phyloP scores from a whole-genome alignment of 2,888 invertebrate species.

The Lithophane ornitopus region DNA sequence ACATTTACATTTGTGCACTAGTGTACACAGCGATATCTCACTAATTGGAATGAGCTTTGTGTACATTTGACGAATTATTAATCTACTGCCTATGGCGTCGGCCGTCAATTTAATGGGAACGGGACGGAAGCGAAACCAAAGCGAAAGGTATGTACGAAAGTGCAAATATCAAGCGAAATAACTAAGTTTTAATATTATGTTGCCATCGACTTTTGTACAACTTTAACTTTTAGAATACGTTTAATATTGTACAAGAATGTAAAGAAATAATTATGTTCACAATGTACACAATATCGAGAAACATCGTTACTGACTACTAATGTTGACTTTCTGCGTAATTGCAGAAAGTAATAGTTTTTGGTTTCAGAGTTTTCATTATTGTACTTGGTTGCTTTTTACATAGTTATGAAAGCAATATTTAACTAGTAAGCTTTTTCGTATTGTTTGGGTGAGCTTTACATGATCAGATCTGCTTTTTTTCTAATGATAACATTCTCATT shows the following conservation, averaged over 20 bases:
- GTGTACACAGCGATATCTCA: conserved; percentile 18
- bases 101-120: background rate
- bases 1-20: background rate
- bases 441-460: background rate
- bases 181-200: background rate
- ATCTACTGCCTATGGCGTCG: conserved; percentile 17
- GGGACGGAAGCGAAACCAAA: background rate
- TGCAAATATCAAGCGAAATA: background rate
- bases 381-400: background rate
- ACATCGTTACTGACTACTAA: background rate
- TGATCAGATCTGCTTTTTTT: background rate
- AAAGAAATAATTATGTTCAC: background rate
- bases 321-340: too few relatives aligned
- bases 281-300: background rate
- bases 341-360: background rate
- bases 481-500: background rate
- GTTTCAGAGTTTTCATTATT: background rate
- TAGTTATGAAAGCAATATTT: background rate
- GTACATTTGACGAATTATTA: conserved; percentile 51
- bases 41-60: conserved; percentile 57
- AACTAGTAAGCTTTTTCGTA: background rate
- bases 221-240: background rate
- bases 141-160: background rate
- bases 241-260: background rate
- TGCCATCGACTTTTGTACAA: background rate